These are phyloP conservation scores for Apteryx mantelli DNA, from an alignment of 2,113 vertebrate genomes.

Conservation along the genomic window DNA sequence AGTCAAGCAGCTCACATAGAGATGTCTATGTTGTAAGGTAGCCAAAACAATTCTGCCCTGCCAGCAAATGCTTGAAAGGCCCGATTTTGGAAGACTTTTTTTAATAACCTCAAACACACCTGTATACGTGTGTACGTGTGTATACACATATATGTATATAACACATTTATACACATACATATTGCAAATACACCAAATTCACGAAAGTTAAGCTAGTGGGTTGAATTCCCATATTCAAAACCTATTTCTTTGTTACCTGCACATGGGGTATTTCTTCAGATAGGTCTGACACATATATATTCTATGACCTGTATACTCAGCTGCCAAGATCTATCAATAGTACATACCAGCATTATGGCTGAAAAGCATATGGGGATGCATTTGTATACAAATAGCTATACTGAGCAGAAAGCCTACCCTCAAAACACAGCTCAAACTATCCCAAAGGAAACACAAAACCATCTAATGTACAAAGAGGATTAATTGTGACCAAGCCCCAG, in stretches of 20 bases:
- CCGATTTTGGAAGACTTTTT: not conserved
- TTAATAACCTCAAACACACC: not conserved
- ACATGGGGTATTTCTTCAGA: not conserved
- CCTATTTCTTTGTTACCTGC: not conserved
- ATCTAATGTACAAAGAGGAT: conserved; percentile 41
- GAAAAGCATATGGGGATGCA: conserved; percentile 39
- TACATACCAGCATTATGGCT: conserved; percentile 19
- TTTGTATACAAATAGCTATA: conserved; percentile 28
- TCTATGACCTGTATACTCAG: conserved; percentile 21
- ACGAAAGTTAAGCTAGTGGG: not conserved
- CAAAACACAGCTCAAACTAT: conserved; percentile 23
- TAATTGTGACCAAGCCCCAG: conserved; percentile 22
- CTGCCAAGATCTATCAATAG: conserved; percentile 43
- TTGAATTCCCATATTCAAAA: not conserved
- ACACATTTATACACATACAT: not conserved
- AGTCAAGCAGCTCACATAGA: not conserved
- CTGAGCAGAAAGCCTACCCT: conserved; percentile 48
- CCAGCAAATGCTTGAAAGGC: not conserved
- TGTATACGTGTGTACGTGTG: not conserved
- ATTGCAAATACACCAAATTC: not conserved
- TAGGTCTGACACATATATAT: not conserved
- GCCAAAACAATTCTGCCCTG: not conserved
- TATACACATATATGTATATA: not conserved
- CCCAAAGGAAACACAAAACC: conserved; percentile 60
- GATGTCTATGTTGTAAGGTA: not conserved